These are phyloP conservation scores for Coregonus suidteri DNA, from an alignment of 2,797 vertebrate species.

Conservation along the genomic window DNA sequence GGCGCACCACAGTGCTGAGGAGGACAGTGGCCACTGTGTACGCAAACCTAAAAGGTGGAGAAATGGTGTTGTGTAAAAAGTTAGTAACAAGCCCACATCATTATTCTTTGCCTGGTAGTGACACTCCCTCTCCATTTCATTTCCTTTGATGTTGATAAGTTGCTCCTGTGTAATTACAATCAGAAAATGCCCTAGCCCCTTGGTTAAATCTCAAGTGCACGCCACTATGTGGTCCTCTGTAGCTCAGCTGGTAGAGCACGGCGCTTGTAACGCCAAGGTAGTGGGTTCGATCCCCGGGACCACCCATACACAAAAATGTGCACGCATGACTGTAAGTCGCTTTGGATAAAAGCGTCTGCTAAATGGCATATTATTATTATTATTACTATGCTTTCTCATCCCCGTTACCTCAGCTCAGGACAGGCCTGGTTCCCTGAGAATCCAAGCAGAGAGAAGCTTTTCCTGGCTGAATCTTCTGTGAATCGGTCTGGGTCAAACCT, in stretches of 20 bases:
- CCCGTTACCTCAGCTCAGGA: slow-evolving; percentile 87
- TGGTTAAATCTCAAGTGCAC: background rate
- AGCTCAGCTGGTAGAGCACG: too few species aligned
- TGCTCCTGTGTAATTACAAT: background rate
- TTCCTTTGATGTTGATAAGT: background rate
- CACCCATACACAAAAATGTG: too few species aligned
- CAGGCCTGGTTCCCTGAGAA: slow-evolving; percentile 93
- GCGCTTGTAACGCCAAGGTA: too few species aligned
- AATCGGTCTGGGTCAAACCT: slow-evolving; percentile 95
- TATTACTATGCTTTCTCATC: background rate
- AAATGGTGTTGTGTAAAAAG: background rate
- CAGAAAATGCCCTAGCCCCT: background rate
- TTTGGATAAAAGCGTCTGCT: too few species aligned
- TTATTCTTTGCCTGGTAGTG: background rate
- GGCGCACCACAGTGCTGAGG: slow-evolving; percentile 83
- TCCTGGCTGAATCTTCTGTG: slow-evolving; percentile 80
- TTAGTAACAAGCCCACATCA: background rate
- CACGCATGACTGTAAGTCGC: too few species aligned
- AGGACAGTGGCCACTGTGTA: slow-evolving; percentile 87
- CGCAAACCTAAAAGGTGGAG: slow-evolving; percentile 80
- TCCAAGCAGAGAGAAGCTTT: slow-evolving; percentile 88
- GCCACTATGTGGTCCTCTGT: too few species aligned
- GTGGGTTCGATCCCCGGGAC: too few species aligned
- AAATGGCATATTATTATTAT: too few species aligned
- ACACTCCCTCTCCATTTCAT: background rate